Percentiles rank a stretch among this genome's conserved stretches.
phyloP scores from a whole-genome alignment of 2,888 invertebrate genomes.

The Harpagoxenus sublaevis region DNA sequence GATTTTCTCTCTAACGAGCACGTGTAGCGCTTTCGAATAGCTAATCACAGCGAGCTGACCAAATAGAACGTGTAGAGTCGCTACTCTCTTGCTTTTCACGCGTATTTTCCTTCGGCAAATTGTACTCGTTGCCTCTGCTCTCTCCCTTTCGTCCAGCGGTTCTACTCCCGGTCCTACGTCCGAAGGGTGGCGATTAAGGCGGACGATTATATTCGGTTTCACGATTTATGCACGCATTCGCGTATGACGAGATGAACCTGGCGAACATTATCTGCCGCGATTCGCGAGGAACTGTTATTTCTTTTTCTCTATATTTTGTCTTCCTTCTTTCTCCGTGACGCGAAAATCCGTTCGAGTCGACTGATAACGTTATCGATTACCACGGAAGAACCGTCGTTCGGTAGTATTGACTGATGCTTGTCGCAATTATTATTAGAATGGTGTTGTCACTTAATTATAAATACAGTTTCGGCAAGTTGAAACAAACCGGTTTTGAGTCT shows the following conservation, averaged over 20 bases:
- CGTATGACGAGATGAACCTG: background rate
- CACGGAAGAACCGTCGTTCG: conserved; percentile 3
- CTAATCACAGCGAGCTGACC: conserved; percentile 16
- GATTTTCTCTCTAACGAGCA: conserved; percentile 25
- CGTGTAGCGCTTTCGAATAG: background rate
- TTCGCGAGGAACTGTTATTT: background rate
- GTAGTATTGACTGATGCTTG: background rate
- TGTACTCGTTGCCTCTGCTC: conserved; percentile 43
- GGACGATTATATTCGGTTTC: background rate
- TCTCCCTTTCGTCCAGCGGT: conserved; percentile 35
- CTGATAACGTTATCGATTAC: conserved; percentile 7
- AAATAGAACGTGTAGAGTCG: background rate
- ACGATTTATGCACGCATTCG: background rate
- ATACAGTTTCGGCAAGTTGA: conserved; percentile 39
- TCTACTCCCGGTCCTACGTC: background rate
- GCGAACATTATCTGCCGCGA: background rate
- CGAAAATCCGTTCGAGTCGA: background rate
- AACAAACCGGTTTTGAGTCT: conserved; percentile 21
- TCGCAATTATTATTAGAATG: conserved; percentile 20
- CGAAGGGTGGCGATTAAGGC: background rate
- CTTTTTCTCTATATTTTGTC: background rate
- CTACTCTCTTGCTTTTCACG: background rate
- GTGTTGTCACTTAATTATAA: conserved; percentile 13
- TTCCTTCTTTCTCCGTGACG: too few relatives aligned
- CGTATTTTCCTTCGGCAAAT: background rate